Conservation (phyloP, 2,113 vertebrate genomes). For the Nerophis ophidion region DNA sequence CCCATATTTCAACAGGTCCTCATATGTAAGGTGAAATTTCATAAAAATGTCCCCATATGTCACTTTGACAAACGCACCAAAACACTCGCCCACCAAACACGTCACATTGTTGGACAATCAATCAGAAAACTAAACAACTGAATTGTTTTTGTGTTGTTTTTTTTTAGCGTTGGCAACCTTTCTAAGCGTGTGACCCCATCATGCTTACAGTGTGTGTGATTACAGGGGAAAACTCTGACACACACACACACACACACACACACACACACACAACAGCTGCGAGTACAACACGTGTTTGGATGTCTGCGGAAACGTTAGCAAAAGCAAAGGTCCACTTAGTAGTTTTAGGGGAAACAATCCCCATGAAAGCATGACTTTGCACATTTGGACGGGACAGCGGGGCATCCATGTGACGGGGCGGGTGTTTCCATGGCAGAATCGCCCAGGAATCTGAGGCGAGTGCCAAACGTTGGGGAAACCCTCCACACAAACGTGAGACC, state of each 20-base stretch:
- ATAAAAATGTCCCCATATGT: no score
- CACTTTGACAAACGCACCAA: background rate
- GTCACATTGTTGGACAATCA: slow-evolving; percentile 8
- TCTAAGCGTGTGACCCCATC: slow-evolving; percentile 14
- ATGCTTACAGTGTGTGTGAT: slow-evolving; percentile 6
- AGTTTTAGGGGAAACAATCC: no score
- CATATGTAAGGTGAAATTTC: no score
- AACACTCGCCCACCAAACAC: slow-evolving; percentile 7
- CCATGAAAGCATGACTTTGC: background rate
- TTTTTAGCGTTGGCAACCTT: slow-evolving; percentile 17
- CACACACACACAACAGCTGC: background rate
- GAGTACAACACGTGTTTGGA: slow-evolving; percentile 21
- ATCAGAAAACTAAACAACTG: slow-evolving; percentile 39
- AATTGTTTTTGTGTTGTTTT: background rate
- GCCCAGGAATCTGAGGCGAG: slow-evolving; percentile 73
- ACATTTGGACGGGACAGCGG: slow-evolving; percentile 25
- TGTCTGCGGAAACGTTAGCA: slow-evolving; percentile 31
- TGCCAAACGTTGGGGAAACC: slow-evolving; percentile 80
- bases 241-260: slow-evolving; percentile 7
- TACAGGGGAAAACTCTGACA: slow-evolving; percentile 31
- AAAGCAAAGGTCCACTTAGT: background rate
- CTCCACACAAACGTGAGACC: slow-evolving; percentile 79
- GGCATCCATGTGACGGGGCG: slow-evolving; percentile 13
- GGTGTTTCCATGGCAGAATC: slow-evolving; percentile 75
- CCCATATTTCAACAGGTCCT: no score